phyloP scores from a whole-genome alignment of 2,113 vertebrate species.

The Myotis yumanensis region DNA sequence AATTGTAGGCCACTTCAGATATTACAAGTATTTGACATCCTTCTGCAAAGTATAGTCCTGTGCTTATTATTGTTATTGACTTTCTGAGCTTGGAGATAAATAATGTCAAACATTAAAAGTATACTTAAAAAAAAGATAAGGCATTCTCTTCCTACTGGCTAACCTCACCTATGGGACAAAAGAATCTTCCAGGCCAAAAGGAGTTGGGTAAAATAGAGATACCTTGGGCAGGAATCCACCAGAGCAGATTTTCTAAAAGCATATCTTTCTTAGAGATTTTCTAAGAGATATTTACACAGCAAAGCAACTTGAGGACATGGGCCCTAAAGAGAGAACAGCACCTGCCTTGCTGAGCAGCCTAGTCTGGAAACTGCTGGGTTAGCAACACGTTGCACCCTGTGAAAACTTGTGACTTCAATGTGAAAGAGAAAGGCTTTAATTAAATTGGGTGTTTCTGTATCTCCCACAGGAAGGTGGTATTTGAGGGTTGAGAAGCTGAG shows the following conservation, averaged over 20 bases:
- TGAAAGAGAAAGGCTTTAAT: constrained; percentile 71
- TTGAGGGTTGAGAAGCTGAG: constrained; percentile 3
- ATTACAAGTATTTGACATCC: not conserved
- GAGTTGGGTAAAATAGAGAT: not conserved
- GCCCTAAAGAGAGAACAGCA: constrained; percentile 62
- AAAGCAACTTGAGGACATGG: constrained; percentile 70
- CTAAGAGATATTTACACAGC: not conserved
- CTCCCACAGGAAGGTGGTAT: not conserved
- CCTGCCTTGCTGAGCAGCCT: constrained; percentile 54
- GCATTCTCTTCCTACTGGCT: not conserved
- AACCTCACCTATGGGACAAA: not conserved
- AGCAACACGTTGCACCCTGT: constrained; percentile 67
- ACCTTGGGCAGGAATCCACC: not conserved
- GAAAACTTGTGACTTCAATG: constrained; percentile 74
- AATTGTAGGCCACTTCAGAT: not conserved
- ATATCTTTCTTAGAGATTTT: not conserved
- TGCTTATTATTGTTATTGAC: not conserved
- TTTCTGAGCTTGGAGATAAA: not conserved
- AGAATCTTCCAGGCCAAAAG: not conserved
- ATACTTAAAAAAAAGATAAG: not conserved
- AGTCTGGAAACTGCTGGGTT: constrained; percentile 66
- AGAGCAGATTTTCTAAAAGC: not conserved
- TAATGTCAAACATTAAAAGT: not conserved
- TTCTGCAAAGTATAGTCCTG: not conserved
- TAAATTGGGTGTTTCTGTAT: constrained; percentile 69